A percentile compares a stretch with the other conserved stretches of the same genome.
Evolutionary conservation across 1,140 invertebrate genomes (phyloP).

Genomic region (Drosophila pseudoananassae): DNA sequence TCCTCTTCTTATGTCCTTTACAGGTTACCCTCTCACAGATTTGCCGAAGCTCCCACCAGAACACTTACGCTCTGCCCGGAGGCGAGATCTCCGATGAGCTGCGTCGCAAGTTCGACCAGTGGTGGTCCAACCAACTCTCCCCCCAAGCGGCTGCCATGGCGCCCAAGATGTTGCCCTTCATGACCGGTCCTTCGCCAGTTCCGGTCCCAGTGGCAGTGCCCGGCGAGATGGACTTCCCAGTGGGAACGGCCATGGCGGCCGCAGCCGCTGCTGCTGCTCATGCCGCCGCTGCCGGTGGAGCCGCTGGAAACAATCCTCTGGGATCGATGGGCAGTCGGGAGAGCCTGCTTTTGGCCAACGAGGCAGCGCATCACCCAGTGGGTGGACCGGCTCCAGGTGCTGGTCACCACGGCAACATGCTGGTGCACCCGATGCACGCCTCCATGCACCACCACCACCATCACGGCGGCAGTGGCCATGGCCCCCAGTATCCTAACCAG

Average conservation of each 20-base stretch:
- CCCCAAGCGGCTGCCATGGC: slow-evolving; percentile 84
- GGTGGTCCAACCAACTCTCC: slow-evolving; percentile 88
- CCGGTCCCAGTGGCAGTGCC: slow-evolving; percentile 62
- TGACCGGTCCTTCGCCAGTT: slow-evolving; percentile 68
- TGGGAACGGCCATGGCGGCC: slow-evolving; percentile 82
- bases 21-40: slow-evolving; percentile 91
- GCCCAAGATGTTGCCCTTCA: slow-evolving; percentile 83
- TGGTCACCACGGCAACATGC: slow-evolving; percentile 66
- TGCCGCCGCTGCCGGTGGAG: slow-evolving; percentile 85
- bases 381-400: slow-evolving; percentile 52
- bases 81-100: slow-evolving; percentile 90
- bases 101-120: slow-evolving; percentile 91
- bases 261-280: slow-evolving; percentile 79
- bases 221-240: slow-evolving; percentile 84
- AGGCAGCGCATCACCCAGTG: slow-evolving; percentile 50
- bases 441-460: slow-evolving; percentile 87
- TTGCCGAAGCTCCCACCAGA: slow-evolving; percentile 88
- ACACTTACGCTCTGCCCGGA: slow-evolving; percentile 85
- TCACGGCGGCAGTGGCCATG: slow-evolving; percentile 86
- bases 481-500: slow-evolving; percentile 89
- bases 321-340: slow-evolving; percentile 81
- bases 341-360: slow-evolving; percentile 71
- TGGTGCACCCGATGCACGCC: slow-evolving; percentile 88
- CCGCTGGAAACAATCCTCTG: slow-evolving; percentile 84
- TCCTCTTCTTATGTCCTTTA: slow-evolving; percentile 44